A percentile compares a stretch with the other conserved stretches of the same genome.
Conservation (phyloP, 2,797 vertebrate species). For the Scolopax rusticola region DNA sequence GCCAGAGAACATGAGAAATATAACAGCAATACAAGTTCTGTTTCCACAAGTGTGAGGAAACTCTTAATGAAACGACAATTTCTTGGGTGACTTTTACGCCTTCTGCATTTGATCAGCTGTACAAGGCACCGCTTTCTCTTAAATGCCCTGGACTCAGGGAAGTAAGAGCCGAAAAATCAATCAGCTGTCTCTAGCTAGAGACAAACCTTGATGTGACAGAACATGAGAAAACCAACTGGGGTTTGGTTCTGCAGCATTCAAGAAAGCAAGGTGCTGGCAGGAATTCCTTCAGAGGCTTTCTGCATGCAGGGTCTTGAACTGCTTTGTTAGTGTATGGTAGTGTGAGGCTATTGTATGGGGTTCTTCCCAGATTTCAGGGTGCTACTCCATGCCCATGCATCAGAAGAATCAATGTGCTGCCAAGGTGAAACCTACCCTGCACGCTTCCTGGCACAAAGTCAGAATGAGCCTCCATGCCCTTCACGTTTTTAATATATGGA, state of each 20-base stretch:
- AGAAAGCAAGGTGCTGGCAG: neutral
- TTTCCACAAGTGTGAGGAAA: constrained; percentile 51
- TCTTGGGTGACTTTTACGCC: neutral
- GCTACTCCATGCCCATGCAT: neutral
- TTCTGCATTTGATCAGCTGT: neutral
- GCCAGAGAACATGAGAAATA: constrained; percentile 10
- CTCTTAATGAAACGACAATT: constrained; percentile 51
- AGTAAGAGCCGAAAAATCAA: neutral
- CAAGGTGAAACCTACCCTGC: neutral
- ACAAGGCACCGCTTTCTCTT: constrained; percentile 1
- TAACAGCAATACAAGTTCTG: constrained; percentile 44
- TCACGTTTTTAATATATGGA: neutral
- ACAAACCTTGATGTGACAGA: neutral
- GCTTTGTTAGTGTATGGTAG: neutral
- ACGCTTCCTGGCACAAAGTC: neutral
- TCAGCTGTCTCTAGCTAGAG: constrained; percentile 3
- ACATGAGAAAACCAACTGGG: neutral
- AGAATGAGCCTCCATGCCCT: neutral
- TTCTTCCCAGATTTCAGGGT: neutral
- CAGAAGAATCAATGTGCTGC: neutral
- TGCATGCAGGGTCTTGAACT: neutral
- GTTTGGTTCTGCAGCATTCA: neutral
- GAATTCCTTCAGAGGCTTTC: neutral
- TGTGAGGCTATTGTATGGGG: neutral
- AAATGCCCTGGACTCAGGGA: neutral